Conservation (phyloP, 2,797 vertebrate genomes). For the Platalea minor region DNA sequence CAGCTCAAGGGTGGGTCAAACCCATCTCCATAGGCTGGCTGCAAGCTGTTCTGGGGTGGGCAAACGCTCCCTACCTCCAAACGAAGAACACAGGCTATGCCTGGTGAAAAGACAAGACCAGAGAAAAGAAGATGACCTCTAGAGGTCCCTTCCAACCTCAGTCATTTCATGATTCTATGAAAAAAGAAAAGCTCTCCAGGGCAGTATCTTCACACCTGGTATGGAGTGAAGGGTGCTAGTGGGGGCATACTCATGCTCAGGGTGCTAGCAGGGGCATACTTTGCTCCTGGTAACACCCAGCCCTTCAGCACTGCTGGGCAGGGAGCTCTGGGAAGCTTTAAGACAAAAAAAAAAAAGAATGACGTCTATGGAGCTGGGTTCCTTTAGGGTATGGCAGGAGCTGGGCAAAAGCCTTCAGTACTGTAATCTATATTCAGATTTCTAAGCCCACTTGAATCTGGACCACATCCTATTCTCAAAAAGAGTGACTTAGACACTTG, state of each 20-base stretch:
- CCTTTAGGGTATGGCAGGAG: not conserved
- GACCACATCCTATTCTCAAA: not conserved
- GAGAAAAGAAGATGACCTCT: not conserved
- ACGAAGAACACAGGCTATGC: not conserved
- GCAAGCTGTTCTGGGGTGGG: not conserved
- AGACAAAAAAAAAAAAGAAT: not conserved
- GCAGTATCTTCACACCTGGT: not conserved
- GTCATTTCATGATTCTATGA: not conserved
- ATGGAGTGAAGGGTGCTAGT: not conserved
- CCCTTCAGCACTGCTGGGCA: not conserved
- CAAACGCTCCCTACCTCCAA: not conserved
- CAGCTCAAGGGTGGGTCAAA: not conserved
- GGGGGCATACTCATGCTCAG: not conserved
- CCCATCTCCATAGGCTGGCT: not conserved
- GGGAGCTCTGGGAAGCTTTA: not conserved
- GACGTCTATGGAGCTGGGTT: fast-evolving
- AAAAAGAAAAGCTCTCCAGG: not conserved
- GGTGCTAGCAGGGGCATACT: not conserved
- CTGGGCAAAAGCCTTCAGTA: not conserved
- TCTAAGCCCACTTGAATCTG: not conserved
- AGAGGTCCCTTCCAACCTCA: not conserved
- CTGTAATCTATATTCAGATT: not conserved
- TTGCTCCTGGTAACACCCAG: not conserved
- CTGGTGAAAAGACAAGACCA: not conserved
- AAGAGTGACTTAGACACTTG: not conserved